A percentile compares a stretch with the other conserved stretches of the same genome.
Conservation (phyloP, 2,888 invertebrate genomes). For the Cremastobaeus sp. region DNA sequence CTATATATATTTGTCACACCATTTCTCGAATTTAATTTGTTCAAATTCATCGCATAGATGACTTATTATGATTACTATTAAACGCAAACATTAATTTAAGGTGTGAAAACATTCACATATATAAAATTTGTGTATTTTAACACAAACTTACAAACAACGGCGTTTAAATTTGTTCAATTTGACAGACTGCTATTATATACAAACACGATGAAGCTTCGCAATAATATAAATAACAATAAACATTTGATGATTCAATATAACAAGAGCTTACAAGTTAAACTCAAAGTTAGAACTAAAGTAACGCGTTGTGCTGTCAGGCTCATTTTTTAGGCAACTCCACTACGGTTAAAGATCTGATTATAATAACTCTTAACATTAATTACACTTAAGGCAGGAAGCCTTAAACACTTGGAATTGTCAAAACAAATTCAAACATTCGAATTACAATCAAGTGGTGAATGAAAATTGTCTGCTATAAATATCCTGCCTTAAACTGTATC, state of each 20-base stretch:
- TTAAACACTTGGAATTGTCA: no score
- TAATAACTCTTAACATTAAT: constrained; percentile 2
- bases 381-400: no score
- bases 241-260: constrained; percentile 33
- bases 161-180: constrained; percentile 6
- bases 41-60: no score
- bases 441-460: no score
- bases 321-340: constrained; percentile 44
- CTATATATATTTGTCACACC: constrained; percentile 25
- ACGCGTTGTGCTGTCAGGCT: constrained; percentile 48
- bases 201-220: constrained; percentile 7
- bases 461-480: no score
- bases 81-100: no score
- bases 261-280: constrained; percentile 40
- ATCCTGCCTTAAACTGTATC: no score
- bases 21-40: not conserved
- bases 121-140: constrained; percentile 5
- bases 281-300: constrained; percentile 31
- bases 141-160: constrained; percentile 23
- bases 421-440: no score
- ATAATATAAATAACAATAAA: constrained; percentile 49
- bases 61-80: no score
- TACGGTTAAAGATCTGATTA: constrained; percentile 17
- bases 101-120: not conserved
- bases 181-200: constrained; percentile 30